Evolutionary conservation across 2,888 invertebrate genomes (phyloP).

Genomic region (Monopis laevigella): DNA sequence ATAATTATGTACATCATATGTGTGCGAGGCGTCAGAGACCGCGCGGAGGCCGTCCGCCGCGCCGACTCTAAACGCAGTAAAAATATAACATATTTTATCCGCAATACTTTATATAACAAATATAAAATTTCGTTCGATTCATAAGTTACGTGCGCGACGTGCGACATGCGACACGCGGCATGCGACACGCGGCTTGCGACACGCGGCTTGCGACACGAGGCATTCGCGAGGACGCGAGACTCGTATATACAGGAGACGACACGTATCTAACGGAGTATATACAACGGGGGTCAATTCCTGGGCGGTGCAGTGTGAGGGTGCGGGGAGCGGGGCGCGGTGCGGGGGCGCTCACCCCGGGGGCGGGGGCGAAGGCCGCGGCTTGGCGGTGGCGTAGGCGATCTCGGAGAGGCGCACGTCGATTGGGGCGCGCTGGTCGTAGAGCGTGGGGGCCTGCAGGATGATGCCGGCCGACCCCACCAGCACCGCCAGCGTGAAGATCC

Average conservation of each 20-base stretch:
- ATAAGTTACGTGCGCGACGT: conserved; percentile 11
- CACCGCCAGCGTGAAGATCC: conserved; percentile 97
- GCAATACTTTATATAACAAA: conserved; percentile 20
- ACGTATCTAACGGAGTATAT: conserved; percentile 9
- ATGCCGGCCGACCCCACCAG: conserved; percentile 94
- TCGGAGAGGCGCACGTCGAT: conserved; percentile 89
- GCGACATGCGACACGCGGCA: too few relatives aligned
- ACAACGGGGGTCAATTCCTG: conserved; percentile 3
- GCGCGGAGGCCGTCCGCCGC: conserved; percentile 19
- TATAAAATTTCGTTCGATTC: conserved; percentile 21
- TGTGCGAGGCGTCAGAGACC: conserved; percentile 26
- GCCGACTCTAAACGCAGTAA: conserved; percentile 4
- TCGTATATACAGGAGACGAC: too few relatives aligned
- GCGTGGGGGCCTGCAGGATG: conserved; percentile 92
- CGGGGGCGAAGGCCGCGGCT: conserved; percentile 70
- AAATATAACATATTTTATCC: conserved; percentile 24
- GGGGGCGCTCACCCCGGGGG: conserved; percentile 28
- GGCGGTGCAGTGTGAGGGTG: conserved; percentile 34
- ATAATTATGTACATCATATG: conserved; percentile 41
- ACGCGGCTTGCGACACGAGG: too few relatives aligned
- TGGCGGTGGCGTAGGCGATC: conserved; percentile 89
- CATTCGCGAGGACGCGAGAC: too few relatives aligned
- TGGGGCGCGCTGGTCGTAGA: conserved; percentile 90
- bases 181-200: too few relatives aligned
- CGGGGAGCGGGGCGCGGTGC: conserved; percentile 59